These are phyloP conservation scores for Rhagium mordax DNA, from an alignment of 2,888 invertebrate genomes.

Conservation along the genomic window DNA sequence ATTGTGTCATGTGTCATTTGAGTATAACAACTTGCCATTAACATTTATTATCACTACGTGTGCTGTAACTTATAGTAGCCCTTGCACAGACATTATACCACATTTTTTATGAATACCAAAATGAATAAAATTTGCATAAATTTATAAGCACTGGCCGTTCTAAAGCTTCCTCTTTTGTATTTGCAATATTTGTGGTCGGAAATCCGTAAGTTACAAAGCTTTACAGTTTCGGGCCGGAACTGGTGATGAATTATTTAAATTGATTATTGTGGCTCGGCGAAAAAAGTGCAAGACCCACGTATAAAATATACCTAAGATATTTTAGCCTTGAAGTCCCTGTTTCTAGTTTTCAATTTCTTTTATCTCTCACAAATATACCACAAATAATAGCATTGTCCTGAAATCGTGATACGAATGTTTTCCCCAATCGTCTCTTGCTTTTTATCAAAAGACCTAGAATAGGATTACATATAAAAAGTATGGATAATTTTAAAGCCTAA, in stretches of 20 bases:
- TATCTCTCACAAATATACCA: background rate
- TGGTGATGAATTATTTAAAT: conserved; percentile 25
- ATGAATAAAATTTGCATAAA: conserved; percentile 17
- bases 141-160: conserved; percentile 9
- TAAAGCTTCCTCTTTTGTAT: background rate
- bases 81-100: background rate
- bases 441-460: no score
- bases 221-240: background rate
- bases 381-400: background rate
- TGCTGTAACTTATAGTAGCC: background rate
- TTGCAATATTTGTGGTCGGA: background rate
- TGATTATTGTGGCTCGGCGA: conserved; percentile 4
- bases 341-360: background rate
- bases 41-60: no score
- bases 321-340: background rate
- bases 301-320: conserved; percentile 9
- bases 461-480: no score
- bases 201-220: background rate
- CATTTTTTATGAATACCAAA: background rate
- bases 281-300: background rate
- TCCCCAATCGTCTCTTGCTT: background rate
- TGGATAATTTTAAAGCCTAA: no score
- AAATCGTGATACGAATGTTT: conserved; percentile 2
- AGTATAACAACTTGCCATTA: no score
- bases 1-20: no score